phyloP scores from a whole-genome alignment of 2,113 vertebrate species.

The Neolamprologus fasciatus region DNA sequence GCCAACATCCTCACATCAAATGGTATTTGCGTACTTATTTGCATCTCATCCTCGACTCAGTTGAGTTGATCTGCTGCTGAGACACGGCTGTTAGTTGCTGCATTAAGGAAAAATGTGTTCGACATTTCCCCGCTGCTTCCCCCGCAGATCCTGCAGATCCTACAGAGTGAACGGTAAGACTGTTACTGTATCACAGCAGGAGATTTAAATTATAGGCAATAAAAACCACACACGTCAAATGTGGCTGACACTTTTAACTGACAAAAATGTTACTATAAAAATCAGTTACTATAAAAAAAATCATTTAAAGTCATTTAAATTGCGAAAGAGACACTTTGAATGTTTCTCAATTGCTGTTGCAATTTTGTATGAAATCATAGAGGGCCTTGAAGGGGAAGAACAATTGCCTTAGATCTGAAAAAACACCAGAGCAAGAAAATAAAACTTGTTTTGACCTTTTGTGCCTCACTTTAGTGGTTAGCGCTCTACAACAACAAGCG shows the following conservation, averaged over 20 bases:
- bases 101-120: neutral
- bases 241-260: neutral
- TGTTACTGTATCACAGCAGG: neutral
- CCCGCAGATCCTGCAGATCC: neutral
- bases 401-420: neutral
- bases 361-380: neutral
- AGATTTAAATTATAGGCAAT: neutral
- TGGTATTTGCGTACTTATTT: neutral
- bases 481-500: accelerated
- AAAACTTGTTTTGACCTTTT: neutral
- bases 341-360: neutral
- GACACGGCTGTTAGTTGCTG: neutral
- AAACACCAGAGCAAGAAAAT: neutral
- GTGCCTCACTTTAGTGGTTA: neutral
- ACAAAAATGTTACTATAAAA: neutral
- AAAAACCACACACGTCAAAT: neutral
- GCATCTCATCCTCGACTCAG: neutral
- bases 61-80: neutral
- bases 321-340: neutral
- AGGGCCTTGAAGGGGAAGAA: accelerated
- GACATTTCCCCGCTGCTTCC: neutral
- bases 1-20: slow-evolving; percentile 15
- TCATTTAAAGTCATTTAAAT: neutral
- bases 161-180: neutral
- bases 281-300: too few relatives aligned